A percentile compares a stretch with the other conserved stretches of the same genome.
Conservation (phyloP, 92 coral and sea anemone genomes). For the Pocillopora meandrina region DNA sequence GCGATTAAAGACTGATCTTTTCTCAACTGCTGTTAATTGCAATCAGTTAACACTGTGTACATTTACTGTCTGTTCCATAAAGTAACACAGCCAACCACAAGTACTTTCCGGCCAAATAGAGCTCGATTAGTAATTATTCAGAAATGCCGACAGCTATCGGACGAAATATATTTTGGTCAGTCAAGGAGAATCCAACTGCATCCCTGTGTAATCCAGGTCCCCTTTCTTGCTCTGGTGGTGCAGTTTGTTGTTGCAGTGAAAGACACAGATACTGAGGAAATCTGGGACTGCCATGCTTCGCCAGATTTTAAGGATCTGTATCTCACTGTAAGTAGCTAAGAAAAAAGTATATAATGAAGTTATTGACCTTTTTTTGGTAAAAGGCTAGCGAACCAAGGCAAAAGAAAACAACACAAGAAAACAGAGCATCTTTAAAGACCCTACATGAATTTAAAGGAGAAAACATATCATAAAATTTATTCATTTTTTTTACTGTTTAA, state of each 20-base stretch:
- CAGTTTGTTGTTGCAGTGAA: slow-evolving; percentile 53
- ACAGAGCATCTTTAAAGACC: too few relatives aligned
- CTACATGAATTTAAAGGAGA: too few relatives aligned
- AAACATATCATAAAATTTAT: too few relatives aligned
- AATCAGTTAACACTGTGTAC: too few relatives aligned
- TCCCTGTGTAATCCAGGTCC: neutral
- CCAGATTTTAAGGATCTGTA: slow-evolving; percentile 15
- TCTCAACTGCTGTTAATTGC: too few relatives aligned
- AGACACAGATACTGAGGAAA: slow-evolving; percentile 43
- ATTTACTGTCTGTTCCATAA: neutral
- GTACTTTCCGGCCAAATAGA: slow-evolving; percentile 37
- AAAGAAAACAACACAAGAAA: too few relatives aligned
- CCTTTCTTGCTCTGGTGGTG: slow-evolving; percentile 2
- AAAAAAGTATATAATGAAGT: too few relatives aligned
- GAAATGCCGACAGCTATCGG: slow-evolving; percentile 46
- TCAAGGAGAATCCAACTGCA: slow-evolving; percentile 24
- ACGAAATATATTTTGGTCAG: slow-evolving; percentile 52
- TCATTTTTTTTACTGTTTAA: too few relatives aligned
- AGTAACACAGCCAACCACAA: slow-evolving; percentile 57
- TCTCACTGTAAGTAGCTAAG: slow-evolving; percentile 27
- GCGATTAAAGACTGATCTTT: too few relatives aligned
- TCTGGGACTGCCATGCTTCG: slow-evolving; percentile 61
- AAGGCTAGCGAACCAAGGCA: too few relatives aligned
- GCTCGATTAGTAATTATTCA: slow-evolving; percentile 51
- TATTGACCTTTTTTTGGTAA: too few relatives aligned